Conservation (phyloP, 1,140 invertebrate genomes). For the Episyrphus balteatus region DNA sequence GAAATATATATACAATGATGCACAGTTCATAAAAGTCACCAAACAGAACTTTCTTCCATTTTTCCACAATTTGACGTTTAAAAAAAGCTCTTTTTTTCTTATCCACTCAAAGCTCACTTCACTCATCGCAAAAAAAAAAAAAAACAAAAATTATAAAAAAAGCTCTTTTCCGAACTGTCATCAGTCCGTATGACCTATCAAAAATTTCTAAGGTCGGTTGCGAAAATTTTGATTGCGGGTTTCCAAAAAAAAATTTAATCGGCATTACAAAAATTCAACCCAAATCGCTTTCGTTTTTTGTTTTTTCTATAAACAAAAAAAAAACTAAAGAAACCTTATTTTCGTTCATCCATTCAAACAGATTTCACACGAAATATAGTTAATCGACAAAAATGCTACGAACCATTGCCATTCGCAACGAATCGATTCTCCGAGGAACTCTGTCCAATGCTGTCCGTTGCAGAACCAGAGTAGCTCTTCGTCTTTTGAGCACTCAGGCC, state of each 20-base stretch:
- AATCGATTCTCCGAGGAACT: constrained; percentile 18
- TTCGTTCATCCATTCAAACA: constrained; percentile 12
- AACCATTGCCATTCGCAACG: constrained; percentile 52
- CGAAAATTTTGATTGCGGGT: not conserved
- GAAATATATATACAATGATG: too few relatives aligned
- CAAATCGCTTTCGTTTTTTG: not conserved
- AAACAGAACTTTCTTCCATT: too few relatives aligned
- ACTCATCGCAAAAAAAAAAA: too few relatives aligned
- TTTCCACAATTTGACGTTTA: too few relatives aligned
- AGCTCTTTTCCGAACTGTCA: too few relatives aligned
- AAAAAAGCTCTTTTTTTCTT: too few relatives aligned
- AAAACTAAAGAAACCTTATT: not conserved
- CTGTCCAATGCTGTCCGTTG: constrained; percentile 8
- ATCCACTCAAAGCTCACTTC: too few relatives aligned
- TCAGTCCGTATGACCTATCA: constrained; percentile 4
- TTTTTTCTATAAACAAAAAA: not conserved
- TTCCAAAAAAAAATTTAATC: not conserved
- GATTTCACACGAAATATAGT: constrained; percentile 9
- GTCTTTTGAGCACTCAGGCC: constrained; percentile 18
- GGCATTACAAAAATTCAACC: not conserved
- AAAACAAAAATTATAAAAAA: too few relatives aligned
- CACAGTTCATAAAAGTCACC: too few relatives aligned
- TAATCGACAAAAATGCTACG: constrained; percentile 44
- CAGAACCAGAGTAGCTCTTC: constrained; percentile 12
- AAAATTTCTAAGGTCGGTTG: constrained; percentile 5